A percentile compares a stretch with the other conserved stretches of the same genome.
Conservation (phyloP, 2,113 vertebrate species). For the Lepidothrix coronata region DNA sequence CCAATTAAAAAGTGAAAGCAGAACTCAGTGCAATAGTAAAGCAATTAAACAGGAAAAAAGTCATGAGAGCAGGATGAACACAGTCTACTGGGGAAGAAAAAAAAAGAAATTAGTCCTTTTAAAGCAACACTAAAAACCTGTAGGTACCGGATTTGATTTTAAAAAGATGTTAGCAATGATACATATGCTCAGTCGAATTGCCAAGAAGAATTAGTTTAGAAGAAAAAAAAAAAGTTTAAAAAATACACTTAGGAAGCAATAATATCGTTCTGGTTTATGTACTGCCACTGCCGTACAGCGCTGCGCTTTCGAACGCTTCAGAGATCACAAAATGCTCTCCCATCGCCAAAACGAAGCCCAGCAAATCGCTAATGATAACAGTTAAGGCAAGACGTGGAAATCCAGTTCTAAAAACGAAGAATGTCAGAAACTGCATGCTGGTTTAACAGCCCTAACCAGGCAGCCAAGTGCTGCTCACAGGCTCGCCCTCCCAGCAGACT, state of each 20-base stretch:
- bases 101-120: not conserved
- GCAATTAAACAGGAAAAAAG: slow-evolving; percentile 17
- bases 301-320: not conserved
- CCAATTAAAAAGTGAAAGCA: slow-evolving; percentile 25
- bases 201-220: not conserved
- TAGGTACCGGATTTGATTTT: not conserved
- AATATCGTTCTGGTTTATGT: not conserved
- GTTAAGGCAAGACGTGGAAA: not conserved
- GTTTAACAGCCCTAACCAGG: not conserved
- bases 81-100: not conserved
- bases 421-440: not conserved
- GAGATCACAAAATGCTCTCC: not conserved
- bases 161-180: not conserved
- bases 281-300: not conserved
- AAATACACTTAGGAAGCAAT: not conserved
- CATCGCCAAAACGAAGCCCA: not conserved
- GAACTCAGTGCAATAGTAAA: not conserved
- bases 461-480: not conserved
- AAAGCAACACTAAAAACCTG: not conserved
- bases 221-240: not conserved
- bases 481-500: not conserved
- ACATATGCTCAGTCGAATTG: not conserved
- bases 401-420: not conserved
- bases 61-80: not conserved
- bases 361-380: not conserved